Evolutionary conservation across 2,888 invertebrate genomes (phyloP).

Genomic region (Lacanobia oleracea): DNA sequence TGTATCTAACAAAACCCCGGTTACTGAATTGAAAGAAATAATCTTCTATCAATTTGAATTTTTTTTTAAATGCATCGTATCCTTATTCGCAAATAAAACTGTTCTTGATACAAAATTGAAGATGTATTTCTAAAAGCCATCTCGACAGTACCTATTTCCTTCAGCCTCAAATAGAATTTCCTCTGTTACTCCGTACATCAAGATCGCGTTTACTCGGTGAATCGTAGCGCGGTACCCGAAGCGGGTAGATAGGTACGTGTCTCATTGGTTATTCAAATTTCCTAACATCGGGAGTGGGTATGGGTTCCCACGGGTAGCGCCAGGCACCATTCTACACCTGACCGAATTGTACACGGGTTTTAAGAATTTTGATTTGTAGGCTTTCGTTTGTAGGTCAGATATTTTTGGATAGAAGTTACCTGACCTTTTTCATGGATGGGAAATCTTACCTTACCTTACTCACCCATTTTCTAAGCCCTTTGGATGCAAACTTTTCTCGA

Average conservation of each 20-base stretch:
- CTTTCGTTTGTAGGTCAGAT: conserved; percentile 52
- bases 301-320: conserved; percentile 70
- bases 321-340: conserved; percentile 69
- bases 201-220: conserved; percentile 17
- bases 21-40: background rate
- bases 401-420: background rate
- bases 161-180: conserved; percentile 42
- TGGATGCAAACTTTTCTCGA: too few species aligned
- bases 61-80: background rate
- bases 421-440: too few species aligned
- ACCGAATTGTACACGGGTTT: conserved; percentile 22
- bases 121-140: conserved; percentile 7
- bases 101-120: background rate
- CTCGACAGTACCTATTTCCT: background rate
- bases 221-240: conserved; percentile 20
- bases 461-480: too few species aligned
- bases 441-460: background rate
- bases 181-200: conserved; percentile 9
- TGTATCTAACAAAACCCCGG: background rate
- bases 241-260: conserved; percentile 40
- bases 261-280: conserved; percentile 73
- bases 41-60: background rate
- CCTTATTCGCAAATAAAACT: background rate
- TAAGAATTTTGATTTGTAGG: conserved; percentile 34
- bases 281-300: conserved; percentile 48